Base-by-base conservation (phyloP, 1,140 invertebrate genomes). In the Wasmannia auropunctata region DNA sequence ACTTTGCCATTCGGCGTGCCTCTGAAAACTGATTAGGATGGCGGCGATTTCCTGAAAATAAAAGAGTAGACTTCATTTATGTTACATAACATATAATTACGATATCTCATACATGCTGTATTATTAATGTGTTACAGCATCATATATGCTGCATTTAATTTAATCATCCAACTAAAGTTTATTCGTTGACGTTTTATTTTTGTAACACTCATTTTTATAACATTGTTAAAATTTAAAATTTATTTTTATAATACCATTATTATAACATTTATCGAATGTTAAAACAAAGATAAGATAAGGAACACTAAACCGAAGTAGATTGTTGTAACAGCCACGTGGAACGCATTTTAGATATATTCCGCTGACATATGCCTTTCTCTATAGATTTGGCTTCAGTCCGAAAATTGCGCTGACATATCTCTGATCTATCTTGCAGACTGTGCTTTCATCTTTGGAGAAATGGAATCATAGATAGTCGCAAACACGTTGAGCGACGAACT, bases 21-120 rank as follows among this genome's bases (percentile, higher is more conserved):
- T 97, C 95, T 99, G 98, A 96, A 99, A 99, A 94, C 98, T 99
- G 95, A 99, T 99, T 94, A 99, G 97, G 93, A 99, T 98, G 63
- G 98, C 98, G 22, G 98, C 98, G 95, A 99, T 99, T 97, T 99
- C 99, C 98, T 99, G 96, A 97, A 95, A 96, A 93, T 91, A 93
- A 91, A 60, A 5, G 1, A 60, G 19, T 8, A 14, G 4, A 6
- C 3, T 81, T 16, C 25, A 86, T 58, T 65, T 60, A 58, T 37
- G 11, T 31, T 51, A 72, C 19, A 58, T 22, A 16, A 34, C 7
- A 37, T 65, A 86, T 56, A 83, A 56, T 37, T 22, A 16, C 3
- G 31, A 10, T 34, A 37, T 22, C 16, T 69, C 2, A 56, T 72
- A 31, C 3, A 51, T n/a, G 16, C 2, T n/a, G n/a, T n/a, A n/a